Conservation (phyloP, 1,140 invertebrate genomes). For the Penaeus vannamei region DNA sequence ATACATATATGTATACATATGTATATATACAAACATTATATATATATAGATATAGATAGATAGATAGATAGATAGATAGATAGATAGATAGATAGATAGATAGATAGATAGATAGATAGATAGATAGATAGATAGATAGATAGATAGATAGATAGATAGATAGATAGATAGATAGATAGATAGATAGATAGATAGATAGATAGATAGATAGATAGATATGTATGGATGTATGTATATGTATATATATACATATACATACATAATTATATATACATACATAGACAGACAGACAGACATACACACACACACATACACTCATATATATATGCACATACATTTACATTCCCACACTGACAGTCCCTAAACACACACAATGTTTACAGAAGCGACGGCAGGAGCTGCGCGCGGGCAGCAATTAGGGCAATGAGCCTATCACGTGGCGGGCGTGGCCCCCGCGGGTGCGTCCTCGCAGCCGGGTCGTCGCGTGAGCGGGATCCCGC, state of each 20-base stretch:
- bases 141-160: not conserved
- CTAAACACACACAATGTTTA: not conserved
- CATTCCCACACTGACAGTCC: not conserved
- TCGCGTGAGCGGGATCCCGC: too few species aligned
- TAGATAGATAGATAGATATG: not conserved
- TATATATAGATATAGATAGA: not conserved
- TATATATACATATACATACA: not conserved
- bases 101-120: slow-evolving; percentile 8
- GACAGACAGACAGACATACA: not conserved
- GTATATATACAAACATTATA: not conserved
- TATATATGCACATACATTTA: not conserved
- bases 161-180: slow-evolving; percentile 2
- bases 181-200: slow-evolving; percentile 1
- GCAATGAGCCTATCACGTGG: too few species aligned
- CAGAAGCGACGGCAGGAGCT: too few species aligned
- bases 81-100: slow-evolving; percentile 8
- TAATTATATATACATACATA: not conserved
- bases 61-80: not conserved
- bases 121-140: not conserved
- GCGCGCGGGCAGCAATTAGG: too few species aligned
- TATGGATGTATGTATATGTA: not conserved
- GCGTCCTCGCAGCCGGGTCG: too few species aligned
- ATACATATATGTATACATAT: slow-evolving; percentile 13
- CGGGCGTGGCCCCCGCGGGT: too few species aligned
- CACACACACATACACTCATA: not conserved